Evolutionary conservation across 2,113 vertebrate genomes (phyloP).

Genomic region (Paramisgurnus dabryanus): DNA sequence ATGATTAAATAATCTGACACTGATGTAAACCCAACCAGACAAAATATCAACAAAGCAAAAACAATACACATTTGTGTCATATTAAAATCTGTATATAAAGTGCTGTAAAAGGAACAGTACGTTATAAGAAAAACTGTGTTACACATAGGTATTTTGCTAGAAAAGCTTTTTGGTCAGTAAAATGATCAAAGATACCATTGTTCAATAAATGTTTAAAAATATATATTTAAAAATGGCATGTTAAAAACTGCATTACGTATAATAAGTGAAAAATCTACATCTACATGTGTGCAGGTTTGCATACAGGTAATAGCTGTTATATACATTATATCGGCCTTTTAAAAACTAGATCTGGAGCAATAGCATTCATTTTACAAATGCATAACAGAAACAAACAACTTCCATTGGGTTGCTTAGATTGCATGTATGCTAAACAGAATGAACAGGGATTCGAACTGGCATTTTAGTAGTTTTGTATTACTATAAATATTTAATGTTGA

Average conservation of each 20-base stretch:
- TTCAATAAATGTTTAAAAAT: neutral
- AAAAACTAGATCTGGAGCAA: neutral
- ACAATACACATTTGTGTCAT: neutral
- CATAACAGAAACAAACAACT: conserved; percentile 6
- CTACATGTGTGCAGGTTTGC: no score
- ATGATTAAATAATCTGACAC: conserved; percentile 17
- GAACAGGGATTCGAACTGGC: conserved; percentile 29
- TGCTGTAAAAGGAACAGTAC: no score
- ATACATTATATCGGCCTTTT: neutral
- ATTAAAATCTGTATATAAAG: no score
- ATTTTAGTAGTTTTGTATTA: conserved; percentile 30
- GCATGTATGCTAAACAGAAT: conserved; percentile 33
- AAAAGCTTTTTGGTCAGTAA: no score
- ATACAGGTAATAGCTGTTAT: no score
- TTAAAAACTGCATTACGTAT: no score
- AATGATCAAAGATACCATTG: neutral
- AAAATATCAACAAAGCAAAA: neutral
- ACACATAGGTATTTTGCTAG: no score
- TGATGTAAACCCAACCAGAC: conserved; percentile 6
- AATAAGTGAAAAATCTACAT: no score
- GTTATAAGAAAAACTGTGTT: no score
- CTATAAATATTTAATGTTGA: conserved; percentile 46
- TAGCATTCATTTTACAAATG: neutral
- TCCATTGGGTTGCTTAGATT: neutral
- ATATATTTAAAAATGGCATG: neutral